Conservation (phyloP, 2,888 invertebrate genomes). For the Tetanocera ferruginea region DNA sequence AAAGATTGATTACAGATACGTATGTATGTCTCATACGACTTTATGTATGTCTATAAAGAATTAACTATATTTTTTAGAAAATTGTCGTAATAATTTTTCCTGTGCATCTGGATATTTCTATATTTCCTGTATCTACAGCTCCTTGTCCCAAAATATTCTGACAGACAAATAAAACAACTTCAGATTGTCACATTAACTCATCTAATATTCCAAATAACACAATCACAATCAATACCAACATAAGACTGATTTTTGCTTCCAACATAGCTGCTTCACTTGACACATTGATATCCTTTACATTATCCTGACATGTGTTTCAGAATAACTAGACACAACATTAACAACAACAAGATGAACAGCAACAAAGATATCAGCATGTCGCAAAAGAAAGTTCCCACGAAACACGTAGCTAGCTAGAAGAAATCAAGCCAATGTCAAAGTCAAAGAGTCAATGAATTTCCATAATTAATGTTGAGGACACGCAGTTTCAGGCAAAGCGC, state of each 20-base stretch:
- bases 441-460: constrained; percentile 13
- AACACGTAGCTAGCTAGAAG: neutral
- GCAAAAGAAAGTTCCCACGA: constrained; percentile 1
- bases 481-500: neutral
- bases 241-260: neutral
- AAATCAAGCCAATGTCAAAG: constrained; percentile 5
- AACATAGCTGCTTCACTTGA: neutral
- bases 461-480: constrained; percentile 27
- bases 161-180: neutral
- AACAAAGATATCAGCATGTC: neutral
- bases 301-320: neutral
- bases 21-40: too few relatives aligned
- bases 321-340: neutral
- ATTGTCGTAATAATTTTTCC: too few relatives aligned
- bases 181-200: neutral
- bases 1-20: too few relatives aligned
- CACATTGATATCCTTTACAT: constrained; percentile 10
- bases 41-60: too few relatives aligned
- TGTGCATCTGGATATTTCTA: neutral
- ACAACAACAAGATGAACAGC: too few relatives aligned
- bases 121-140: neutral
- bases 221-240: constrained; percentile 5
- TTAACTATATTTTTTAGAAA: too few relatives aligned
- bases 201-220: neutral
- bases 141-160: neutral